Base-by-base conservation (phyloP, 2,888 invertebrate genomes). In the Monopis laevigella region DNA sequence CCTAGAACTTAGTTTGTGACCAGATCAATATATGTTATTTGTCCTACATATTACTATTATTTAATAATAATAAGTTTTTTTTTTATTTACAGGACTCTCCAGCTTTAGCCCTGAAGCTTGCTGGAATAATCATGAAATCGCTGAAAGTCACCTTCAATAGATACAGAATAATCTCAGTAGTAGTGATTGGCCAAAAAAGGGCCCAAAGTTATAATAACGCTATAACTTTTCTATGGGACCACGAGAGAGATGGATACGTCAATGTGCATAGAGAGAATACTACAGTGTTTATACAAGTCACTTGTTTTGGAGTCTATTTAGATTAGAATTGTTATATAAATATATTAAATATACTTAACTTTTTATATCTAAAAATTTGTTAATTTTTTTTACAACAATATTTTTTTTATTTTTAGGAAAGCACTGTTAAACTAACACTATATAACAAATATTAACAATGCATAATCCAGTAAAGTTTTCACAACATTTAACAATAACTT, bases 191-290 rank as follows among this genome's bases (percentile, higher is more conserved):
- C 0, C 75, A 80, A 48, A 72, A 56, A 43, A 54, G 74, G 11
- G 50, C 74, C 0, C 80, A 80, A 50, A 56, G 68, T 46, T 78
- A 70, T 48, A 69, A 64, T 44, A 80, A 78, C 42, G 69, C 70
- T 0, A 51, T 80, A 2, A 35, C 63, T 1, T 77, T 78, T 49
- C 32, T 80, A 1, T 80, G 78, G 80, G 78, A 80, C 45, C 54
- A 60, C 39, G 64, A 65, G 34, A 51, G 71, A 4, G 73, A 73
- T 27, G 53, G 45, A 32, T 59, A 66, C 30, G 61, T 65, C 0
- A 52, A 73, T 38, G 39, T 55, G 1, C 50, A 58, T 0, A 58
- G 62, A 28, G 70, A 70, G 6, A 46, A 49, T 2, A 50, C 45
- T 2, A 57, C 65, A 0, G 60, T 60, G 3, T 70, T 72, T 24